Evolutionary conservation across 2,113 vertebrate genomes (phyloP), one percentile per base, ranked within the genome.

Genomic region (Anarhynchus alexandrinus): DNA sequence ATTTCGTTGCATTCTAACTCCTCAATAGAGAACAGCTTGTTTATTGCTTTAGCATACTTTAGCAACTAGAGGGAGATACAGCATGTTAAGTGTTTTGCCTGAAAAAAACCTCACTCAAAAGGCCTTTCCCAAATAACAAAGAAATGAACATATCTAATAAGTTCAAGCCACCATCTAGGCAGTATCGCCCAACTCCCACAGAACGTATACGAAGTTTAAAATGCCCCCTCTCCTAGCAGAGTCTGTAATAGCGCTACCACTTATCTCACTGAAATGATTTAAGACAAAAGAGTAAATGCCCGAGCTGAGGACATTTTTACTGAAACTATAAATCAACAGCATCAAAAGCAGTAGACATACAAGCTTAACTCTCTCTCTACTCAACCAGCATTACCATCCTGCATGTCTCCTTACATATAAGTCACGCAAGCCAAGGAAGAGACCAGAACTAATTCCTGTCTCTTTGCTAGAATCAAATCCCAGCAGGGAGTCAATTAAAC

Each of bases 31-130:
- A 51, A 2, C 15, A 42, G 72, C 34, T 36, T 52, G 3, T 23
- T 79, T n/a, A 17, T 0, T 72, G 71, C 90, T 32, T 49, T 58
- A 67, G 51, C 77, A 34, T 11, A 15, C 12, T 86, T 4, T 85
- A 77, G 76, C 94, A 90, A 34, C 90, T 66, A 78, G 82, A 85
- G 74, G 90, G 85, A 90, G 96, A 69, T 80, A 5, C 58, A 93
- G 87, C 45, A 38, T 1, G 58, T 25, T 2, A 23, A 82, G 52
- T 6, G 43, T 12, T 27, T 5, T 16, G 47, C 57, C 49, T n/a
- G 79, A 30, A 58, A 81, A 79, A 79, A 43, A 29, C 17, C 65
- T 74, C 45, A 6, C 29, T 57, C 3, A 0, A 20, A 92, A 51
- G 22, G 49, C 23, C 49, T 51, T 51, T 51, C 49, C 49, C 49